Percentiles rank a stretch among this genome's conserved stretches.
These are phyloP conservation scores for Tethya wilhelma DNA, from an alignment of 37 sponge, comb jelly and placozoan genomes.

Conservation along the genomic window DNA sequence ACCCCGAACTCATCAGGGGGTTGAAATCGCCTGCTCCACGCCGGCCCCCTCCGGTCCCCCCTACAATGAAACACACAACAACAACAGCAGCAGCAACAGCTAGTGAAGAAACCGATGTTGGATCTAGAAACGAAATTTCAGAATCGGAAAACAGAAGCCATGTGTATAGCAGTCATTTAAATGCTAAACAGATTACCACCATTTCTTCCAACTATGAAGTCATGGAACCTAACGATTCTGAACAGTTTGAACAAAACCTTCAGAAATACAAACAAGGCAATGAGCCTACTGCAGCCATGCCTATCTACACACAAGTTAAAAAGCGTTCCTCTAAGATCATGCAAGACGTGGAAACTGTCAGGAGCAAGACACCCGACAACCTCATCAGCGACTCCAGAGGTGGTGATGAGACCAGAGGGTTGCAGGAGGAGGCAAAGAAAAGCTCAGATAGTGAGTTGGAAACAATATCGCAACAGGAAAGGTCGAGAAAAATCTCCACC, in stretches of 20 bases:
- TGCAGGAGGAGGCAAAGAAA: not conserved
- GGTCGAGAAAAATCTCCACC: not conserved
- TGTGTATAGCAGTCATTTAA: not conserved
- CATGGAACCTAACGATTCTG: not conserved
- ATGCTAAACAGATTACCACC: not conserved
- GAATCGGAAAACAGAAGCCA: not conserved
- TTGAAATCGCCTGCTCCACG: not conserved
- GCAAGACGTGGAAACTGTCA: not conserved
- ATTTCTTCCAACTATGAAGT: not conserved
- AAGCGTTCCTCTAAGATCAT: too few relatives aligned
- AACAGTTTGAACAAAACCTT: not conserved
- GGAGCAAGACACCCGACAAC: not conserved
- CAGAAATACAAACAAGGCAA: not conserved
- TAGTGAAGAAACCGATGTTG: not conserved
- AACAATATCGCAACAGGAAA: not conserved
- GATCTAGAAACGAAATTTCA: not conserved
- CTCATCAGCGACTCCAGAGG: not conserved
- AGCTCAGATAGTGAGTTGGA: constrained; percentile 7
- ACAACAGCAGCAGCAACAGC: constrained; percentile 7
- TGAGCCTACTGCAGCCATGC: not conserved
- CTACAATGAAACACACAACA: not conserved
- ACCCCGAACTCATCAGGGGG: not conserved
- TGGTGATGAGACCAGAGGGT: not conserved
- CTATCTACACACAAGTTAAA: too few relatives aligned
- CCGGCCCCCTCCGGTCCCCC: constrained; percentile 14